phyloP scores from a whole-genome alignment of 2,797 vertebrate species.

The Podarcis siculus region DNA sequence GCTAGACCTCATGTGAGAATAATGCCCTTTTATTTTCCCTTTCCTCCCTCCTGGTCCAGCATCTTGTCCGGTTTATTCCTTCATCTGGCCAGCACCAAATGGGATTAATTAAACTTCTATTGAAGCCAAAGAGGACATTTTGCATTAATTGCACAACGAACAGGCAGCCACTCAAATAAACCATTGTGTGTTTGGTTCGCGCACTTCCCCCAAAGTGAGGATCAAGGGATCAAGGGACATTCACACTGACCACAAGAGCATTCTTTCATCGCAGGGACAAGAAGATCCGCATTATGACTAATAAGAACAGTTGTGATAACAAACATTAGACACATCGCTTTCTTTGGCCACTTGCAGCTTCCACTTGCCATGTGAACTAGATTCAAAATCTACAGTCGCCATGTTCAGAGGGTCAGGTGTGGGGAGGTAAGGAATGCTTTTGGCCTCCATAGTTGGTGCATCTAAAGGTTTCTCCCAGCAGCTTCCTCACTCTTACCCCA shows the following conservation, averaged over 20 bases:
- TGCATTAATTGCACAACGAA: conserved; percentile 66
- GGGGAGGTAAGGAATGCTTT: background rate
- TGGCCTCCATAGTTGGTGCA: conserved; percentile 3
- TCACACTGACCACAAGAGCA: conserved; percentile 30
- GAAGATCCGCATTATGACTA: conserved; percentile 9
- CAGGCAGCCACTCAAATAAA: conserved; percentile 17
- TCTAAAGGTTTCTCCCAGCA: background rate
- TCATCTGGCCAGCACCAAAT: conserved; percentile 23
- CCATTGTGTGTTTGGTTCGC: conserved; percentile 31
- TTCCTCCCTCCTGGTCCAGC: background rate
- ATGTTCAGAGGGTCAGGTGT: background rate
- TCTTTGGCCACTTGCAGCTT: conserved; percentile 8
- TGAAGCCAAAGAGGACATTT: conserved; percentile 31
- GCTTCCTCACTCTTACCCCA: background rate
- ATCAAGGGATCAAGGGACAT: conserved; percentile 52
- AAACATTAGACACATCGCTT: conserved; percentile 43
- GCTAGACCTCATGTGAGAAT: conserved; percentile 37
- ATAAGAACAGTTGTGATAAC: conserved; percentile 23
- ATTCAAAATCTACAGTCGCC: background rate
- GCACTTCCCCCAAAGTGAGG: conserved; percentile 29
- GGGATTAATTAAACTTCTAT: conserved; percentile 67
- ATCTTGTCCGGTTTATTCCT: conserved; percentile 39
- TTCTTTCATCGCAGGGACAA: conserved; percentile 45
- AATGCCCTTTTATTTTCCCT: conserved; percentile 23
- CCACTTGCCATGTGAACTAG: background rate